phyloP scores from a whole-genome alignment of 2,113 vertebrate species.

The Paralichthys olivaceus region DNA sequence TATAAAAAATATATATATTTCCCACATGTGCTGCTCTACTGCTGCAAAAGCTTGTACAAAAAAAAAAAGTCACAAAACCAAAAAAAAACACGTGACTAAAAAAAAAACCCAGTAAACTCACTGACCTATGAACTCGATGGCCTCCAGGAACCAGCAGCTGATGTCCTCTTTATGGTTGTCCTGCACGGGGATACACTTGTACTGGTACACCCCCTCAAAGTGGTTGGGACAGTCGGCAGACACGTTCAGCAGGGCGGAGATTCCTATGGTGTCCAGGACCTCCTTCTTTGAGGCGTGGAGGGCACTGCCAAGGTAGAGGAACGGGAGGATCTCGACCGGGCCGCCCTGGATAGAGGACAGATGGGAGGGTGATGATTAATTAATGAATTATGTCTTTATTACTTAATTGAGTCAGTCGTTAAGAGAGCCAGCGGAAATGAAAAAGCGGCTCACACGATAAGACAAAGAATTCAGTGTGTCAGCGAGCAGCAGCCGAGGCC shows the following conservation, averaged over 20 bases:
- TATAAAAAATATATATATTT: no score
- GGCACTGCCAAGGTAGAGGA: constrained; percentile 96
- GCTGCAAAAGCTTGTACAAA: no score
- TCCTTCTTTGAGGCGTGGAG: constrained; percentile 97
- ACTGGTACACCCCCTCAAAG: constrained; percentile 95
- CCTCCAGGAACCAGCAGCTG: constrained; percentile 98
- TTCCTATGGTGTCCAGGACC: constrained; percentile 92
- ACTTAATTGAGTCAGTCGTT: background rate
- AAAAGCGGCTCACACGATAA: constrained; percentile 1
- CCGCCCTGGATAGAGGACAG: constrained; percentile 85
- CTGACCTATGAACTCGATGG: constrained; percentile 98
- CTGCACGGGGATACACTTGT: constrained; percentile 97
- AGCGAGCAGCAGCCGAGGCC: constrained; percentile 8
- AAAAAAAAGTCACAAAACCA: no score
- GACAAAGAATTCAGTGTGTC: constrained; percentile 43
- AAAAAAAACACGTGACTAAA: background rate
- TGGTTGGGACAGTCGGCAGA: constrained; percentile 98
- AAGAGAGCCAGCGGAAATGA: background rate
- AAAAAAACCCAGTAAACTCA: background rate
- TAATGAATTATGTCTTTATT: background rate
- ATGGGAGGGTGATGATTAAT: constrained; percentile 12
- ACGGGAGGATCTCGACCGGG: constrained; percentile 97
- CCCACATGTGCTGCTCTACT: no score
- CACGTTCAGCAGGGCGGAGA: constrained; percentile 96
- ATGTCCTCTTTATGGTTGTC: constrained; percentile 99